Percentiles rank a stretch among this genome's conserved stretches.
Conservation (phyloP, 2,888 invertebrate species). For the Sinhomidia bicolor region DNA sequence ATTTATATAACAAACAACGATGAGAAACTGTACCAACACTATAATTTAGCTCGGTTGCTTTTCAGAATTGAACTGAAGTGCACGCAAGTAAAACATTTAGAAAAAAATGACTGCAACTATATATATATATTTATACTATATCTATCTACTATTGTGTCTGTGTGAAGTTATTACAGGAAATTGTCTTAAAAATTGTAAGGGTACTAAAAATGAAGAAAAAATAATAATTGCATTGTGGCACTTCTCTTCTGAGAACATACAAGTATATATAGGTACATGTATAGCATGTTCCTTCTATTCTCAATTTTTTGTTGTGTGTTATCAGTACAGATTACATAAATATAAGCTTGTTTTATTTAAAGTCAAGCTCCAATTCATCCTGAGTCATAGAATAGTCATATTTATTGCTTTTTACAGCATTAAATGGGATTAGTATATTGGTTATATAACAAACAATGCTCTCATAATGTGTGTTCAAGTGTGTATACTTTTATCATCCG, state of each 20-base stretch:
- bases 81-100: not conserved
- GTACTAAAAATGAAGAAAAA: not conserved
- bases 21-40: not conserved
- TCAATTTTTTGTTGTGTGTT: slow-evolving; percentile 1
- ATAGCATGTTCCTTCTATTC: not conserved
- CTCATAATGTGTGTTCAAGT: not conserved
- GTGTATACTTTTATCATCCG: not conserved
- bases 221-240: slow-evolving; percentile 19
- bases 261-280: not conserved
- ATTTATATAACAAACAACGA: slow-evolving; percentile 33
- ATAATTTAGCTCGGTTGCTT: slow-evolving; percentile 1
- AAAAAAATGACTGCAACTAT: too few species aligned
- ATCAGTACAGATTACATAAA: not conserved
- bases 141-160: not conserved
- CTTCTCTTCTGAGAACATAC: not conserved
- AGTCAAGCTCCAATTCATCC: slow-evolving; percentile 64
- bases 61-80: not conserved
- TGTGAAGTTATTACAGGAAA: slow-evolving; percentile 65
- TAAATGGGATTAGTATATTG: not conserved
- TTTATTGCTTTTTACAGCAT: slow-evolving; percentile 9
- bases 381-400: not conserved
- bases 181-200: slow-evolving; percentile 56
- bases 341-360: not conserved
- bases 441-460: slow-evolving; percentile 26
- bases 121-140: not conserved